A percentile compares a stretch with the other conserved stretches of the same genome.
phyloP scores from a whole-genome alignment of 2,797 vertebrate species.

The Enteromius afrohamiltoni region DNA sequence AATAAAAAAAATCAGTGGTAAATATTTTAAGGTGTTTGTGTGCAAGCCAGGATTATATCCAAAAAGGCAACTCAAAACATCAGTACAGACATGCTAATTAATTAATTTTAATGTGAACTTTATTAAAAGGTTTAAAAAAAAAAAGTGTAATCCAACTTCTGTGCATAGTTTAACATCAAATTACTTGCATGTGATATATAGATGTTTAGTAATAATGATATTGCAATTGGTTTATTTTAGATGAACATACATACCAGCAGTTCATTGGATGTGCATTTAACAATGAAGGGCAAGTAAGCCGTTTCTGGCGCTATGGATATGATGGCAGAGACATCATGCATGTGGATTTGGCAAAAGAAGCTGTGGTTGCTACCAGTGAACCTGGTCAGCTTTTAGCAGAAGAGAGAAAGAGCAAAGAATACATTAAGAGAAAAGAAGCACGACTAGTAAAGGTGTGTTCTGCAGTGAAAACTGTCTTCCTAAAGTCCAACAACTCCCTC shows the following conservation, averaged over 20 bases:
- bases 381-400: constrained; percentile 42
- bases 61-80: too few species aligned
- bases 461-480: constrained; percentile 54
- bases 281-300: constrained; percentile 31
- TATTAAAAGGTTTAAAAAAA: too few species aligned
- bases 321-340: constrained; percentile 56
- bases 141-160: neutral
- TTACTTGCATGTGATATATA: neutral
- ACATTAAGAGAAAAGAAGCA: constrained; percentile 44
- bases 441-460: constrained; percentile 48
- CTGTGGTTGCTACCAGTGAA: constrained; percentile 44
- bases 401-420: constrained; percentile 46
- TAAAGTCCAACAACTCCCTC: constrained; percentile 51
- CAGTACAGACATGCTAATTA: too few species aligned
- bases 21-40: too few species aligned
- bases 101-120: too few species aligned
- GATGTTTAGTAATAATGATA: neutral
- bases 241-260: constrained; percentile 56
- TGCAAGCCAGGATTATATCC: too few species aligned
- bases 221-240: neutral
- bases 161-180: neutral
- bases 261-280: constrained; percentile 50
- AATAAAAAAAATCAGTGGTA: too few species aligned
- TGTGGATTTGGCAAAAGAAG: constrained; percentile 46
- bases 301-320: constrained; percentile 51